Conservation (phyloP, 2,888 invertebrate species). For the Megamerina dolium region DNA sequence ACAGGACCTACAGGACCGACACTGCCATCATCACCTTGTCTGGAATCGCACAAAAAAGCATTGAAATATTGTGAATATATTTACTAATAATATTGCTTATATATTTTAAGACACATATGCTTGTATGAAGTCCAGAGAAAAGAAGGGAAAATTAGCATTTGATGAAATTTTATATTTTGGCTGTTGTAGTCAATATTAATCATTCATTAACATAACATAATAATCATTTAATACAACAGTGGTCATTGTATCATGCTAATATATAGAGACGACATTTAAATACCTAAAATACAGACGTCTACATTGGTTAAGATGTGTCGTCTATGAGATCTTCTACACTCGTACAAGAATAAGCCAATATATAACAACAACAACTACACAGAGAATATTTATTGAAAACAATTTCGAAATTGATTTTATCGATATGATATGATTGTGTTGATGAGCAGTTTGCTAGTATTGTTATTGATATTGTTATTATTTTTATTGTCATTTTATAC, state of each 20-base stretch:
- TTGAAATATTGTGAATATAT: background rate
- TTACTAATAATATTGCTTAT: background rate
- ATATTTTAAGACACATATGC: slow-evolving; percentile 5
- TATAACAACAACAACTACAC: too few relatives aligned
- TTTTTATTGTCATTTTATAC: too few relatives aligned
- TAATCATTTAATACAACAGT: too few relatives aligned
- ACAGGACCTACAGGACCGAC: slow-evolving; percentile 49
- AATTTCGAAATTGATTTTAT: slow-evolving; percentile 9
- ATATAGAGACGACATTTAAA: too few relatives aligned
- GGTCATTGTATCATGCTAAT: too few relatives aligned
- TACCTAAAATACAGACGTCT: too few relatives aligned
- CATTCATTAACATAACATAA: too few relatives aligned
- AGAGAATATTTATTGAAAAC: slow-evolving; percentile 8
- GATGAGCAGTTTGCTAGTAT: slow-evolving; percentile 69
- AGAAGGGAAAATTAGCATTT: background rate
- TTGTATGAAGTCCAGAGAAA: background rate
- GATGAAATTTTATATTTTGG: background rate
- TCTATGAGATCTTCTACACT: too few relatives aligned
- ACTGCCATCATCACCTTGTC: slow-evolving; percentile 47
- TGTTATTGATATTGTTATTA: slow-evolving; percentile 54
- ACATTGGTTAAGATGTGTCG: too few relatives aligned
- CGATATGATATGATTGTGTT: slow-evolving; percentile 28
- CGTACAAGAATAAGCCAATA: too few relatives aligned
- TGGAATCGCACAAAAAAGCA: too few relatives aligned
- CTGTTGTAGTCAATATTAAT: too few relatives aligned